A percentile compares a stretch with the other conserved stretches of the same genome.
Evolutionary conservation across 2,113 vertebrate species (phyloP).

Genomic region (Columba janthina): DNA sequence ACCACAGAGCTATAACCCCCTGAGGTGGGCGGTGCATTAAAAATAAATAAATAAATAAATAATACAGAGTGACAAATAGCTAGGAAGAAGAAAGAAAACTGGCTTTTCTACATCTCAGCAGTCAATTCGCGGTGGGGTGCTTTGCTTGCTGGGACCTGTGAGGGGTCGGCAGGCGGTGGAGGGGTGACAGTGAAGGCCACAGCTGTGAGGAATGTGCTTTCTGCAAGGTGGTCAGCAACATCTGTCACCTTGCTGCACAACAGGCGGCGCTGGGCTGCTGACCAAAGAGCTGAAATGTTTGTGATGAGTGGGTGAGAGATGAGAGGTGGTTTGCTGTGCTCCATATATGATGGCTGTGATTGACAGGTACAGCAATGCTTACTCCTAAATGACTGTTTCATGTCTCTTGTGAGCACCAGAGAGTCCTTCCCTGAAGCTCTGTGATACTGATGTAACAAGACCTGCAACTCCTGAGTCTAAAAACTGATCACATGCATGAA

Average conservation of each 20-base stretch:
- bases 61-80: not conserved
- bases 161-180: rapidly evolving
- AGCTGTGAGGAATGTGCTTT: not conserved
- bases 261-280: not conserved
- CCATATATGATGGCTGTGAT: not conserved
- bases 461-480: not conserved
- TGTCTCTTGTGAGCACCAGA: not conserved
- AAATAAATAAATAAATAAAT: not conserved
- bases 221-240: not conserved
- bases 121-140: not conserved
- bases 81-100: not conserved
- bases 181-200: not conserved
- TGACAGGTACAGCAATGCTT: not conserved
- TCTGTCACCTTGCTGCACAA: rapidly evolving
- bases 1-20: rapidly evolving
- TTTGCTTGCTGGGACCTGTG: not conserved
- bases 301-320: not conserved
- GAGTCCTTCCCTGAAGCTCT: not conserved
- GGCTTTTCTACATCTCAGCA: not conserved
- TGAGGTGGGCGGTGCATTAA: not conserved
- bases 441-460: not conserved
- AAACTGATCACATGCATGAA: not conserved
- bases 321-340: not conserved
- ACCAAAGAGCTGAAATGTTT: not conserved
- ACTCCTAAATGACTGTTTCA: not conserved